phyloP scores from a whole-genome alignment of 2,888 invertebrate species.

The Eudasyphora cyanicolor region DNA sequence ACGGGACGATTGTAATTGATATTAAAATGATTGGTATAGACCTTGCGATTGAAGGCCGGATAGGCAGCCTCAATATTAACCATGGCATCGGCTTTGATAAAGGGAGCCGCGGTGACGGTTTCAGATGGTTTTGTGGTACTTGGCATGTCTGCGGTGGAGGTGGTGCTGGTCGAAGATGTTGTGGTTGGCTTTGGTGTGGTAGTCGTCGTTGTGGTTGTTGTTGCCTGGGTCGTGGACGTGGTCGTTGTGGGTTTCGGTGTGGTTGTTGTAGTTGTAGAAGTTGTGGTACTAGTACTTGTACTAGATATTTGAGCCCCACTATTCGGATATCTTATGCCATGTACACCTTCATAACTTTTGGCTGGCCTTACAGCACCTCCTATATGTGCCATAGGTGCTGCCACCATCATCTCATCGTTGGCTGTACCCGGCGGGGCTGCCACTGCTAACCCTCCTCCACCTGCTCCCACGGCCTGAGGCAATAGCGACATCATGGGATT shows the following conservation, averaged over 20 bases:
- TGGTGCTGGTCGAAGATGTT: slow-evolving; percentile 46
- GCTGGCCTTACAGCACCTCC: slow-evolving; percentile 44
- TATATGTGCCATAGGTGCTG: slow-evolving; percentile 43
- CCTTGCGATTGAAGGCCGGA: slow-evolving; percentile 75
- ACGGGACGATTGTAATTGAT: slow-evolving; percentile 73
- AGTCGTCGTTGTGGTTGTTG: slow-evolving; percentile 55
- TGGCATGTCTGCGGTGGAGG: slow-evolving; percentile 17
- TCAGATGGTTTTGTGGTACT: slow-evolving; percentile 12
- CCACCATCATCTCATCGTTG: no score
- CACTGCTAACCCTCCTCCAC: slow-evolving; percentile 16
- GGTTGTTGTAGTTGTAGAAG: slow-evolving; percentile 65
- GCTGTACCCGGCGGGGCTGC: background rate
- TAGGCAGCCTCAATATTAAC: slow-evolving; percentile 67
- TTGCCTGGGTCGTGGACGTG: slow-evolving; percentile 56
- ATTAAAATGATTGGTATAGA: slow-evolving; percentile 69
- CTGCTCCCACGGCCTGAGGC: slow-evolving; percentile 19
- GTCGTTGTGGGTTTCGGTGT: slow-evolving; percentile 55
- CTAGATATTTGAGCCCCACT: slow-evolving; percentile 51
- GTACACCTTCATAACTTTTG: slow-evolving; percentile 39
- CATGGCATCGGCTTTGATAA: slow-evolving; percentile 36
- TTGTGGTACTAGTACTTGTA: slow-evolving; percentile 33
- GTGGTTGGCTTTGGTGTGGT: slow-evolving; percentile 63
- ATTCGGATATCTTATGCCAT: slow-evolving; percentile 52
- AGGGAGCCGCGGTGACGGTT: background rate
- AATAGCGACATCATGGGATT: slow-evolving; percentile 49